Base-by-base conservation (phyloP, 2,797 vertebrate genomes). In the Macrochelys suwanniensis region DNA sequence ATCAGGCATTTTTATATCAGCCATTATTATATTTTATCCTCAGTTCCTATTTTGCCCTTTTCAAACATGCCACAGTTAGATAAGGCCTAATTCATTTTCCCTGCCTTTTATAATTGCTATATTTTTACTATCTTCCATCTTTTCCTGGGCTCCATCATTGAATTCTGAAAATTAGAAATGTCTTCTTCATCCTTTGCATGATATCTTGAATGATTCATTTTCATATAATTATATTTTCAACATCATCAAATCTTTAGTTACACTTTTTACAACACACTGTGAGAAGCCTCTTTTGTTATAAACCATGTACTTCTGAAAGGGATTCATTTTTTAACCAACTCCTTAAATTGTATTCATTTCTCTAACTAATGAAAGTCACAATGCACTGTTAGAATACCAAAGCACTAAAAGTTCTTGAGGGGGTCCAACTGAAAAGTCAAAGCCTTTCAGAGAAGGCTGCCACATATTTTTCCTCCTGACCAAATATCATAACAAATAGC, bases 41-140 rank as follows among this genome's bases (percentile, higher is more conserved):
- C 16, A 50, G 9, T 76, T 95, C 91, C 45, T 93, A 25, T 89
- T 92, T 78, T 85, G 78, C 83, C 82, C 26, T 91, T 96, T 94
- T 88, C 15, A 81, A 90, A 92, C 4, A 47, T 12, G 23, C 1
- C 42, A 68, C 26, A 78, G 11, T 85, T 78, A 68, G 78, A 92
- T 78, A 95, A 88, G 15, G 31, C 5, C 2, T 87, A 77, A 84
- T 56, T 88, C 0, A 82, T 92, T 95, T 94, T 89, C 17, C 80
- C 37, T 82, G 54, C 19, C 33, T 82, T 47, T 89, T 84, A 49
- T 33, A 96, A 96, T 83, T 68, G 1, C 8, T 84, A 47, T 1
- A 33, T 92, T 96, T 95, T 82, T n/a, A 88, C 21, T 2, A 33
- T 37, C 13, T 83, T 88, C 81, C 16, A 87, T 49, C 8, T 15